A percentile compares a stretch with the other conserved stretches of the same genome.
Evolutionary conservation across 2,888 invertebrate genomes (phyloP).

Genomic region (Drosophila putrida): DNA sequence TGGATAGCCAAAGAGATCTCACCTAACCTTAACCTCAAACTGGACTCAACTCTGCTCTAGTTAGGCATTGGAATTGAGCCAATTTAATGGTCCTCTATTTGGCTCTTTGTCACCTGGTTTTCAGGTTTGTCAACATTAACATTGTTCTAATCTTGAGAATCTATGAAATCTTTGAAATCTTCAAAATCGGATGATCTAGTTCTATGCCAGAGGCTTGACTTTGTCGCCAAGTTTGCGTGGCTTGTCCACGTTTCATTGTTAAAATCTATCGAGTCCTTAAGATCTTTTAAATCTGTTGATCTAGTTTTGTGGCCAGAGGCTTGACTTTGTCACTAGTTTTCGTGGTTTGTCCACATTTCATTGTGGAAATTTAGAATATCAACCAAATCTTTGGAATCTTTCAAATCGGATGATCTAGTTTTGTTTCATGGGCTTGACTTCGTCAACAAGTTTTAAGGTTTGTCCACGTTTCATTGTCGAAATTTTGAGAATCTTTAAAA

Average conservation of each 20-base stretch:
- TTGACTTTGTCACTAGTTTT: slow-evolving; percentile 21
- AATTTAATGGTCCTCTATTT: slow-evolving; percentile 50
- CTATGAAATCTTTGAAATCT: slow-evolving; percentile 16
- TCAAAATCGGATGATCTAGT: slow-evolving; percentile 38
- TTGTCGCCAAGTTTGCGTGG: slow-evolving; percentile 27
- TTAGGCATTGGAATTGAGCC: slow-evolving; percentile 61
- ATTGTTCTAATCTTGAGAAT: slow-evolving; percentile 39
- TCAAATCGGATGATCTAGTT: slow-evolving; percentile 38
- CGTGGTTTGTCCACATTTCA: slow-evolving; percentile 56
- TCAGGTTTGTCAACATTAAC: slow-evolving; percentile 61
- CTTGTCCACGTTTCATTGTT: too few species aligned
- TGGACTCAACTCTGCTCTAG: slow-evolving; percentile 52
- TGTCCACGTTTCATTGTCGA: neutral
- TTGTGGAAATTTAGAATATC: slow-evolving; percentile 33
- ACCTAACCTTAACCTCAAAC: slow-evolving; percentile 8
- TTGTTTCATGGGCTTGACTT: slow-evolving; percentile 17
- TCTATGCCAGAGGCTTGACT: slow-evolving; percentile 39
- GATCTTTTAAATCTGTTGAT: neutral
- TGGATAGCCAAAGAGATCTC: slow-evolving; percentile 15
- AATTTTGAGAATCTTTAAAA: neutral
- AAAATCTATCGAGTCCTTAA: neutral
- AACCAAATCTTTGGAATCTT: slow-evolving; percentile 7
- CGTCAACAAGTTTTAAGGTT: neutral
- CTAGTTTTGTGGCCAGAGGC: slow-evolving; percentile 4
- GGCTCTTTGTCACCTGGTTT: slow-evolving; percentile 30